These are phyloP conservation scores for Meteorus sp. DNA, from an alignment of 1,140 invertebrate genomes.

Conservation along the genomic window DNA sequence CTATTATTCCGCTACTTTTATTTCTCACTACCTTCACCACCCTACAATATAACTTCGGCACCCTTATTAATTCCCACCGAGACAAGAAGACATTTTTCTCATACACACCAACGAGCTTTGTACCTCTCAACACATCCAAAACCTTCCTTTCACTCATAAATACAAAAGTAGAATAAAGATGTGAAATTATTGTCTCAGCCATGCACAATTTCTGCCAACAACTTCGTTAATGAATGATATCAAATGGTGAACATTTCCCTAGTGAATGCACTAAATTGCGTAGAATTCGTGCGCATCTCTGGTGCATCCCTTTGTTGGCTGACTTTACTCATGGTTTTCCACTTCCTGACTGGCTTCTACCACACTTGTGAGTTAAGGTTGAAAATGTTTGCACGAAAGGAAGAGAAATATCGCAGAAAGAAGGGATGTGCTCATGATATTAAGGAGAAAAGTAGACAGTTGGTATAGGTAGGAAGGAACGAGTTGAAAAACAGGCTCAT, in stretches of 20 bases:
- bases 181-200: too few relatives aligned
- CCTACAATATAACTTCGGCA: too few relatives aligned
- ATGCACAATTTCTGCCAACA: too few relatives aligned
- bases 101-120: too few relatives aligned
- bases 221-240: neutral
- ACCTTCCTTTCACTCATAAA: too few relatives aligned
- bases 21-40: too few relatives aligned
- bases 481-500: neutral
- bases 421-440: conserved; percentile 1
- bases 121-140: too few relatives aligned
- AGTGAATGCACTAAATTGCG: conserved; percentile 2
- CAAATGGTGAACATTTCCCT: neutral
- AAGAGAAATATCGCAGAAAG: neutral
- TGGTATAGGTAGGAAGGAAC: neutral
- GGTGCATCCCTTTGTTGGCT: neutral
- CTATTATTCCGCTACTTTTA: too few relatives aligned
- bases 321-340: conserved; percentile 3
- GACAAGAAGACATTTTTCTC: too few relatives aligned
- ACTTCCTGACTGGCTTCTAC: neutral
- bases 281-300: neutral
- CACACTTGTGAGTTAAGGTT: neutral
- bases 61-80: too few relatives aligned
- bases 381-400: conserved; percentile 25
- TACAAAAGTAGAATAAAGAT: too few relatives aligned
- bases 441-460: neutral